Evolutionary conservation across 2,888 invertebrate species (phyloP).

Genomic region (Drosophila conformis): DNA sequence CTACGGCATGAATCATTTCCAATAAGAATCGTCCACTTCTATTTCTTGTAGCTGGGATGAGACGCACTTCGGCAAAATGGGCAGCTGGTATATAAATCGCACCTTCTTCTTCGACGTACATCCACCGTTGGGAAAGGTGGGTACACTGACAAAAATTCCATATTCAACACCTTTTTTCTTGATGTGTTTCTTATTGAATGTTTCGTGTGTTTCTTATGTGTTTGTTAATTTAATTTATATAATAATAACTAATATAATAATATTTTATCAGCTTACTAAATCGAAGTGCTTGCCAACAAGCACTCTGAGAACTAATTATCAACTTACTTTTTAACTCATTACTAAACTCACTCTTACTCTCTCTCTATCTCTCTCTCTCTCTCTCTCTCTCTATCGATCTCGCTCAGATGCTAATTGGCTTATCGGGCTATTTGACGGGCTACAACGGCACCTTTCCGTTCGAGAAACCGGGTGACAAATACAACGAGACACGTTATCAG

Average conservation of each 20-base stretch:
- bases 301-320: neutral
- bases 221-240: no score
- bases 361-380: constrained; percentile 73
- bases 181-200: neutral
- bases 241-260: no score
- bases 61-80: constrained; percentile 99
- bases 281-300: neutral
- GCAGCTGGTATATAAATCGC: constrained; percentile 97
- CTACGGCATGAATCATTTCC: neutral
- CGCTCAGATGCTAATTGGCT: constrained; percentile 95
- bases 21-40: neutral
- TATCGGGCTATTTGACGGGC: constrained; percentile 95
- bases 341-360: neutral
- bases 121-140: constrained; percentile 97
- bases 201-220: no score
- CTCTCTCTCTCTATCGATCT: constrained; percentile 66
- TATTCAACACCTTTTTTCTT: neutral
- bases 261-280: no score
- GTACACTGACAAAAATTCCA: neutral
- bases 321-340: neutral
- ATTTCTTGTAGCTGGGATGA: constrained; percentile 94
- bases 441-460: constrained; percentile 98
- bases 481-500: constrained; percentile 93
- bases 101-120: constrained; percentile 99
- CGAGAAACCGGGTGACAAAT: constrained; percentile 98